Evolutionary conservation across 2,888 invertebrate species (phyloP), one percentile per base, ranked within the genome.

Genomic region (Lasioglossum figueresi): DNA sequence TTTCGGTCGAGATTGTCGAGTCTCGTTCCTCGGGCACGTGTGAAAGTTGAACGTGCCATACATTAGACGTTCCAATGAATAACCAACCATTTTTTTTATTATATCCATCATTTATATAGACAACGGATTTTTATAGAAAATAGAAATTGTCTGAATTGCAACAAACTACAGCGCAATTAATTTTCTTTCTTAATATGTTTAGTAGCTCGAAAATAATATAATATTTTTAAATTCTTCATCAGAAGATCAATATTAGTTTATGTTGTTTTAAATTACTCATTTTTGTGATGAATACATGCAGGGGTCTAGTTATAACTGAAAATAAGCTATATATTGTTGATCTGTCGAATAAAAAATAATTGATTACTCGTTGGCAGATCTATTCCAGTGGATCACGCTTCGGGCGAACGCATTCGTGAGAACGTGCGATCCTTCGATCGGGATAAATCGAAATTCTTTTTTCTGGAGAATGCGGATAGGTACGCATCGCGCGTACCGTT

Each of bases 341-440:
- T 70, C 23, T n/a, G 16, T n/a, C 40, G 23, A 37, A n/a, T 23
- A 40, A n/a, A 8, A 40, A 40, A 37, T 14, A 70, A n/a, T n/a
- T 3, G 59, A 73, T 70, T 63, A 56, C n/a, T 70, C 40, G 40
- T 66, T 40, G 19, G 31, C 63, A 66, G 37, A 80, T 68, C 68
- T 37, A 72, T 77, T 63, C 43, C 59, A 76, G 16, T 83, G 85
- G 88, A 93, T 91, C 90, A 90, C 91, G 89, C 86, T 89, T 2
- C 23, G 89, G 85, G 78, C 88, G 81, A 88, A 91, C 88, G 85
- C 88, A 82, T 75, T 85, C 74, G 80, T n/a, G 79, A 70, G 74
- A 88, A 78, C 70, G 83, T 79, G 79, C 80, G 66, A 76, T 70
- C 79, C 79, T 81, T 88, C 80, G 80, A 80, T 86, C 79, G 74